Evolutionary conservation across 2,797 vertebrate genomes (phyloP).

Genomic region (Crenuchus spilurus): DNA sequence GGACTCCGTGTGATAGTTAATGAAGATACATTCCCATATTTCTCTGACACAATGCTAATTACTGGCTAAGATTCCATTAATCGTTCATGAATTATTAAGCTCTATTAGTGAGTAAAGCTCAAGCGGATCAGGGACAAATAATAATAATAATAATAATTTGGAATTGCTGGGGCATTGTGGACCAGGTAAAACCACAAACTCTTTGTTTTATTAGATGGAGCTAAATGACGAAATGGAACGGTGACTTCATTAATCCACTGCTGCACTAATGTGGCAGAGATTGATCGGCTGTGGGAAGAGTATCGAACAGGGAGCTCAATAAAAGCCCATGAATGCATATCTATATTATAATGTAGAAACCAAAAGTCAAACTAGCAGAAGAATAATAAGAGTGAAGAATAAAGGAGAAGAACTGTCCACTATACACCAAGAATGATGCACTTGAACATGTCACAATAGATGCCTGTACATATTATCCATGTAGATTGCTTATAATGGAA

Average conservation of each 20-base stretch:
- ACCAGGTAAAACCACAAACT: slow-evolving; percentile 65
- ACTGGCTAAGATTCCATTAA: slow-evolving; percentile 74
- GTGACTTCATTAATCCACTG: slow-evolving; percentile 60
- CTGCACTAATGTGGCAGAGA: slow-evolving; percentile 53
- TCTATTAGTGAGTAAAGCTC: slow-evolving; percentile 80
- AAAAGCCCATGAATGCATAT: slow-evolving; percentile 13
- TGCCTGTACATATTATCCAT: too few relatives aligned
- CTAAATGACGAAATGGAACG: slow-evolving; percentile 59
- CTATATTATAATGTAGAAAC: not conserved
- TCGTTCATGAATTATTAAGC: slow-evolving; percentile 83
- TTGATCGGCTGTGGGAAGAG: slow-evolving; percentile 18
- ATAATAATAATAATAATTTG: slow-evolving; percentile 55
- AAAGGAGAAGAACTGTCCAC: not conserved
- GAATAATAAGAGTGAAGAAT: not conserved
- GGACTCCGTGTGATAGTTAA: slow-evolving; percentile 70
- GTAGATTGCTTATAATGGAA: too few relatives aligned
- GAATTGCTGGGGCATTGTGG: slow-evolving; percentile 52
- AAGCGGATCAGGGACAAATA: slow-evolving; percentile 31
- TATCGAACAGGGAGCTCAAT: slow-evolving; percentile 43
- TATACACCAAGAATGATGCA: not conserved
- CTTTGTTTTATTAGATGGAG: slow-evolving; percentile 59
- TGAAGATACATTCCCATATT: slow-evolving; percentile 76
- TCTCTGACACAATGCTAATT: slow-evolving; percentile 77
- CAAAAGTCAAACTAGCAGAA: not conserved
- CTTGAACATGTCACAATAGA: too few relatives aligned